Evolutionary conservation across 2,888 invertebrate genomes (phyloP), one percentile per base, ranked within the genome.

Genomic region (Hyalella azteca): DNA sequence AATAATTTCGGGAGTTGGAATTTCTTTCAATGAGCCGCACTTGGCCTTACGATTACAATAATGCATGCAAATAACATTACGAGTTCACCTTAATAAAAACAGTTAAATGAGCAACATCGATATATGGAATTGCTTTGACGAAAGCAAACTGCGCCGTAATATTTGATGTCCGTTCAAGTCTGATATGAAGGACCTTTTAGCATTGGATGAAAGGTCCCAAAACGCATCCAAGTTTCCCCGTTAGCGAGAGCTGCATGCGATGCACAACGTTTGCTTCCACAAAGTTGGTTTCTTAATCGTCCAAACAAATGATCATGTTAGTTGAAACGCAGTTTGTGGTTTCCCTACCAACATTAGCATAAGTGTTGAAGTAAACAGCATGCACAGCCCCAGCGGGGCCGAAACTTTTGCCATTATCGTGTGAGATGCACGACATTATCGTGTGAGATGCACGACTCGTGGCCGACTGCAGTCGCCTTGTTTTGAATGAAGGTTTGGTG

Each of bases 241-340:
- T 54, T 54, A 54, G 22, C 26, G 26, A 26, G 54, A 54, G 54
- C n/a, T n/a, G n/a, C n/a, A n/a, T n/a, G n/a, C n/a, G n/a, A 36
- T 36, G 39, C 5, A 36, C 36, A 66, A 36, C 36, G 36, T 36
- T 13, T 66, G 36, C 3, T 11, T 15, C 3, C 66, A 36, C 66
- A 32, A 66, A 66, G 13, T 66, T 66, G 36, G 36, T 32, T 36
- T 66, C 66, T 36, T 66, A 66, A 66, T 66, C 66, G 36, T 36
- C 29, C 66, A 36, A 66, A 66, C 22, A 29, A 66, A 66, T 66
- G 66, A 36, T 36, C 19, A 32, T 36, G 36, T n/a, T 32, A 36
- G 66, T 66, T 66, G 36, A 66, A 66, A 36, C 36, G 29, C 36
- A 19, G 29, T n/a, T 66, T 66, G 54, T 66, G 36, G 36, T 66